phyloP scores from a whole-genome alignment of 2,113 vertebrate species.

The Apistogramma diplotaenia region DNA sequence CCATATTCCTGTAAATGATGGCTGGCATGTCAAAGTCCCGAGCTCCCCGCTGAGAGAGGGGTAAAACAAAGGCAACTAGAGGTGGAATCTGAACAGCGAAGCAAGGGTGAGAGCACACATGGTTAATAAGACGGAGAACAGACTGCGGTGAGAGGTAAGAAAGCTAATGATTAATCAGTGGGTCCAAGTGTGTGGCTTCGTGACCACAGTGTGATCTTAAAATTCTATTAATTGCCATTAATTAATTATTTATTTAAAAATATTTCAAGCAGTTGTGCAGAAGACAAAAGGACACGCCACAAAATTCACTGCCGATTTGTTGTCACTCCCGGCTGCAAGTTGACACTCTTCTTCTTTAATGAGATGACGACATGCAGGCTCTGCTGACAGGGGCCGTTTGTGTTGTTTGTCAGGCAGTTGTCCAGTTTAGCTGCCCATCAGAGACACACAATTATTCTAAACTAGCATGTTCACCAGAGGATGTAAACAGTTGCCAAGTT shows the following conservation, averaged over 20 bases:
- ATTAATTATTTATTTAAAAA: neutral
- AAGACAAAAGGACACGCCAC: neutral
- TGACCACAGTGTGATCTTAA: neutral
- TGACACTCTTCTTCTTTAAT: neutral
- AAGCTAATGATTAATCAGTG: neutral
- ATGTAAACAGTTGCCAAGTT: too few species aligned
- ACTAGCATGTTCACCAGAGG: neutral
- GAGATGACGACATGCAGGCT: neutral
- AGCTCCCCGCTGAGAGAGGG: constrained; percentile 31
- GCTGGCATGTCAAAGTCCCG: constrained; percentile 56
- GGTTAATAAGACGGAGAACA: neutral
- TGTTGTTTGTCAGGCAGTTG: neutral
- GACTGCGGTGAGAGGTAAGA: neutral
- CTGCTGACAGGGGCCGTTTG: neutral
- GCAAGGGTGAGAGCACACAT: neutral
- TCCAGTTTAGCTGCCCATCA: neutral
- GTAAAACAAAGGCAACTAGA: constrained; percentile 30
- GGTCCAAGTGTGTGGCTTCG: neutral
- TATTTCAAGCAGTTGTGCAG: neutral
- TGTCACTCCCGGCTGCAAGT: neutral
- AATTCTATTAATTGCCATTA: neutral
- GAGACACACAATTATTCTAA: neutral
- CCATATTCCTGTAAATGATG: constrained; percentile 70
- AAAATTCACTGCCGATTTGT: neutral
- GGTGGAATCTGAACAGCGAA: neutral